Evolutionary conservation across 2,888 invertebrate genomes (phyloP).

Genomic region (Sepioteuthis lessoniana): DNA sequence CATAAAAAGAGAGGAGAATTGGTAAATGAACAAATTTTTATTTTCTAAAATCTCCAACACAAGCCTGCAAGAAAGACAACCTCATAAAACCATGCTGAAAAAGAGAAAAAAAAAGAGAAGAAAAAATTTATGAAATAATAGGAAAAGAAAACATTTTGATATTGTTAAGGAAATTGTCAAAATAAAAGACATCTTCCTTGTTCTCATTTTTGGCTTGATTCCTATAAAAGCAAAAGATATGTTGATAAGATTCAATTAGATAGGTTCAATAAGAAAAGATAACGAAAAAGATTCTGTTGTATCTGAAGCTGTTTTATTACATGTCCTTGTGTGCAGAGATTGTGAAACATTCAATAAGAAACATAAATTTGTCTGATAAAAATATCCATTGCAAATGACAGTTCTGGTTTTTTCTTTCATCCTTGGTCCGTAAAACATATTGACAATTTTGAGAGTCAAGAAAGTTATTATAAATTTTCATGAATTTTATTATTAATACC

Average conservation of each 20-base stretch:
- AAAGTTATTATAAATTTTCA: neutral
- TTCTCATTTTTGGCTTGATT: neutral
- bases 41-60: neutral
- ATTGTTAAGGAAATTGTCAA: neutral
- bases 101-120: neutral
- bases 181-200: neutral
- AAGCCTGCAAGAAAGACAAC: too few species aligned
- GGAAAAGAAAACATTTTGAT: neutral
- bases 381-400: neutral
- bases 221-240: neutral
- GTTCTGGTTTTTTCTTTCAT: neutral
- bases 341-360: neutral
- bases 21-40: neutral
- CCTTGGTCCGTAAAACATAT: neutral
- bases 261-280: neutral
- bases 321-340: neutral
- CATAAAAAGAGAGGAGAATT: neutral
- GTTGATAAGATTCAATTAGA: neutral
- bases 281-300: neutral
- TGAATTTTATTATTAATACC: neutral
- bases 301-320: neutral
- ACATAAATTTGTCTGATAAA: neutral
- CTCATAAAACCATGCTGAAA: too few species aligned
- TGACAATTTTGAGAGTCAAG: neutral
- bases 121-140: neutral